Evolutionary conservation across 2,797 vertebrate species (phyloP).

Genomic region (Cottoperca gobio): DNA sequence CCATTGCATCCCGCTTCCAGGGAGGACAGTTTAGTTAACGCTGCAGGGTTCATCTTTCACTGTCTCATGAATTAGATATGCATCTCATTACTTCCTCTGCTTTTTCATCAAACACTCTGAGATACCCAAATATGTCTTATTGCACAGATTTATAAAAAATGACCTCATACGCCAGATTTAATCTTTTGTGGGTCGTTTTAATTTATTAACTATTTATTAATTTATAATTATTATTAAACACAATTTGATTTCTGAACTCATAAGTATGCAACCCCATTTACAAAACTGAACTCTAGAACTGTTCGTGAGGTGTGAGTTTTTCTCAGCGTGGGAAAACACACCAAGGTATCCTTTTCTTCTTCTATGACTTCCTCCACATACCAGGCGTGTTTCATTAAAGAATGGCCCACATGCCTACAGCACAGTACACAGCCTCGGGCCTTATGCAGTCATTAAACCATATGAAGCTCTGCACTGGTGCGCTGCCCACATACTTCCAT

Average conservation of each 20-base stretch:
- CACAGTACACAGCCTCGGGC: conserved; percentile 37
- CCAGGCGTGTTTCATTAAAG: conserved; percentile 42
- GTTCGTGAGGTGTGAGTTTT: conserved; percentile 13
- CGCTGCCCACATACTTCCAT: conserved; percentile 12
- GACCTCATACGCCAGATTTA: conserved; percentile 1
- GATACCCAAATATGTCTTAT: conserved; percentile 62
- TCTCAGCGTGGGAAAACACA: conserved; percentile 47
- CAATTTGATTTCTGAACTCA: background rate
- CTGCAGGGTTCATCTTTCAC: conserved; percentile 31
- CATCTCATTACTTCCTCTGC: conserved; percentile 55
- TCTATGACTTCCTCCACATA: conserved; percentile 51
- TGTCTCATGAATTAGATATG: conserved; percentile 66
- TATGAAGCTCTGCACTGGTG: conserved; percentile 6
- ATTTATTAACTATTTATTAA: too few relatives aligned
- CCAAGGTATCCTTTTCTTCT: conserved; percentile 28
- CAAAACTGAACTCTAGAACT: background rate
- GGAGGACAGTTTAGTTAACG: conserved; percentile 28
- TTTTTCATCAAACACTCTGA: conserved; percentile 52
- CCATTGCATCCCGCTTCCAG: conserved; percentile 6
- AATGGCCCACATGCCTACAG: conserved; percentile 46
- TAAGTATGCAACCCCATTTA: background rate
- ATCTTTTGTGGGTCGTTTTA: accelerated
- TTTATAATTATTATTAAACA: conserved; percentile 2
- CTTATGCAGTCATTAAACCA: conserved; percentile 34
- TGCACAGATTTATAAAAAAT: conserved; percentile 36